Percentiles rank a stretch among this genome's conserved stretches.
phyloP scores from a whole-genome alignment of 2,113 vertebrate genomes.

The Coryphaenoides rupestris region DNA sequence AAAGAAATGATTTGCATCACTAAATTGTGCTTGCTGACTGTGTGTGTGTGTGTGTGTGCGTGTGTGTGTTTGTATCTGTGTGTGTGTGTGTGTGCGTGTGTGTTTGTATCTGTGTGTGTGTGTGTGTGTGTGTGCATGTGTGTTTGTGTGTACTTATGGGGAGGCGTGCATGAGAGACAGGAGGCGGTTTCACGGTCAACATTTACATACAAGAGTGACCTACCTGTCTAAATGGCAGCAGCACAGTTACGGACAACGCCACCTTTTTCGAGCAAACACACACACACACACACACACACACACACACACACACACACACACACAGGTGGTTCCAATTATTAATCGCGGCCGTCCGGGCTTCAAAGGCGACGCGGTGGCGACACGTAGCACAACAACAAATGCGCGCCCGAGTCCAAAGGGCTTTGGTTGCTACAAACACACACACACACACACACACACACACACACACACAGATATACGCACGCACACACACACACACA shows the following conservation, averaged over 20 bases:
- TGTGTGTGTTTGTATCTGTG: neutral
- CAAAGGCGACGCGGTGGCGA: constrained; percentile 18
- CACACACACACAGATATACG: constrained; percentile 23
- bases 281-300: too few relatives aligned
- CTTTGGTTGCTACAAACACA: constrained; percentile 36
- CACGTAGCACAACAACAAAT: too few relatives aligned
- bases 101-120: constrained; percentile 3
- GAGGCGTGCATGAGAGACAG: neutral
- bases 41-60: neutral
- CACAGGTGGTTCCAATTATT: constrained; percentile 16
- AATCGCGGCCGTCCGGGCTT: constrained; percentile 27
- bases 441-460: constrained; percentile 23
- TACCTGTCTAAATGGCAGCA: constrained; percentile 19
- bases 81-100: neutral
- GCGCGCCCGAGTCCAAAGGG: constrained; percentile 20
- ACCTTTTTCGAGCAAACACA: constrained; percentile 21
- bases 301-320: too few relatives aligned
- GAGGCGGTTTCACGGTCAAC: neutral
- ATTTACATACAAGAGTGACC: constrained; percentile 20
- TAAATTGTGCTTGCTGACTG: constrained; percentile 4
- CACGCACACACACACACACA: constrained; percentile 36
- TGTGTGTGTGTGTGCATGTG: neutral
- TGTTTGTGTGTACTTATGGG: constrained; percentile 3
- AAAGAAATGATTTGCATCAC: neutral
- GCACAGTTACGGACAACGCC: constrained; percentile 11